Evolutionary conservation across 2,113 vertebrate species (phyloP), one percentile per base, ranked within the genome.

Genomic region (Chamaea fasciata): DNA sequence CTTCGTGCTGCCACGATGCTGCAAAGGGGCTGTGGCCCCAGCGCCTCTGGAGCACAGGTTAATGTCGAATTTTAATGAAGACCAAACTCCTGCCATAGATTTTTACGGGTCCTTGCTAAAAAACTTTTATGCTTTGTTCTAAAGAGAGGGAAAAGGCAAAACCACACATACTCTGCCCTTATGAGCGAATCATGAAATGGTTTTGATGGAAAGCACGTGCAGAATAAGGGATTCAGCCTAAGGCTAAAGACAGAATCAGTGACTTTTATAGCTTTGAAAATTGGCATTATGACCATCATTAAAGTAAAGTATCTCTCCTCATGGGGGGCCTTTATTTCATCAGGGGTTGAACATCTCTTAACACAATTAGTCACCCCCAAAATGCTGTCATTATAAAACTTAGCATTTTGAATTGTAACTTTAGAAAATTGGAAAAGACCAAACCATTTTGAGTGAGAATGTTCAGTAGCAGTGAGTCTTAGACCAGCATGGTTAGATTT

Each of bases 201-300:
- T 74, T 85, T 84, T 41, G 57, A 90, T 71, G 88, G 41, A 86
- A 92, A 93, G 60, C n/a, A 82, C 5, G 26, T 42, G 50, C 44
- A 79, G 80, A 81, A 80, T 77, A 67, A 31, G 26, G 27, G 56
- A 89, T 90, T 94, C 50, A 65, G 90, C 88, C 77, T 57, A 14
- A 87, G 83, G 93, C 83, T 62, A 84, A 93, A 86, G 71, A 17
- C 26, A 81, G 44, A 86, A 89, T 71, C 71, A 20, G 64, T 46
- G 65, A 56, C 53, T 94, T 92, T 94, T 92, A 95, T 49, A 57
- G 89, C 73, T 92, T 94, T 90, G 92, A 94, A 95, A 92, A 94
- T 75, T 75, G 73, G 52, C 83, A 93, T 93, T 91, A 92, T 81
- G 77, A 41, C 73, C 41, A 64, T 41, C 89, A 69, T 93, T 94